Percentiles rank a stretch among this genome's conserved stretches.
Conservation (phyloP, 2,888 invertebrate species). For the Eremobia ochroleuca region DNA sequence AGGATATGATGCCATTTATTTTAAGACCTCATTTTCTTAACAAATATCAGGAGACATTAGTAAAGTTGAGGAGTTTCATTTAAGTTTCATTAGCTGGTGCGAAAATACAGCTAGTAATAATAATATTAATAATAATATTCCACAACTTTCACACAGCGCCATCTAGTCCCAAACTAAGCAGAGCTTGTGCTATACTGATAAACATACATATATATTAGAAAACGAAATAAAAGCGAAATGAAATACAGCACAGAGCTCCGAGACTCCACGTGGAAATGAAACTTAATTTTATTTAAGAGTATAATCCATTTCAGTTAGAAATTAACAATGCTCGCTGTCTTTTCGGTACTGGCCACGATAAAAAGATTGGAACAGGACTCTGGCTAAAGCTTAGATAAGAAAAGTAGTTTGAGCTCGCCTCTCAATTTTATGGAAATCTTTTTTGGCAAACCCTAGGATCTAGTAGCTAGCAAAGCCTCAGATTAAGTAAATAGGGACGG, state of each 20-base stretch:
- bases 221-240: no score
- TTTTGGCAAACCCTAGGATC: neutral
- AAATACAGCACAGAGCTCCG: conserved; percentile 22
- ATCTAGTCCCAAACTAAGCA: no score
- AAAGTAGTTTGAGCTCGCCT: neutral
- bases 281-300: conserved; percentile 15
- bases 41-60: conserved; percentile 25
- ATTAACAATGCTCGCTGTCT: neutral
- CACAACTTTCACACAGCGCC: no score
- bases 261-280: conserved; percentile 1
- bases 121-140: no score
- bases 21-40: conserved; percentile 13
- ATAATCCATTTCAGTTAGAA: conserved; percentile 7
- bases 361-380: neutral
- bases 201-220: no score
- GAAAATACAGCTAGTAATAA: conserved; percentile 18
- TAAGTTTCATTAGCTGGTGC: conserved; percentile 23
- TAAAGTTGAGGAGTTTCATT: conserved; percentile 20
- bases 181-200: no score
- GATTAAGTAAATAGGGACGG: neutral
- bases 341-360: neutral
- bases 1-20: conserved; percentile 24
- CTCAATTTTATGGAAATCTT: neutral
- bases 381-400: neutral
- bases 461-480: neutral